Conservation (phyloP, 2,113 vertebrate species). For the Pseudorhombus dupliciocellatus region DNA sequence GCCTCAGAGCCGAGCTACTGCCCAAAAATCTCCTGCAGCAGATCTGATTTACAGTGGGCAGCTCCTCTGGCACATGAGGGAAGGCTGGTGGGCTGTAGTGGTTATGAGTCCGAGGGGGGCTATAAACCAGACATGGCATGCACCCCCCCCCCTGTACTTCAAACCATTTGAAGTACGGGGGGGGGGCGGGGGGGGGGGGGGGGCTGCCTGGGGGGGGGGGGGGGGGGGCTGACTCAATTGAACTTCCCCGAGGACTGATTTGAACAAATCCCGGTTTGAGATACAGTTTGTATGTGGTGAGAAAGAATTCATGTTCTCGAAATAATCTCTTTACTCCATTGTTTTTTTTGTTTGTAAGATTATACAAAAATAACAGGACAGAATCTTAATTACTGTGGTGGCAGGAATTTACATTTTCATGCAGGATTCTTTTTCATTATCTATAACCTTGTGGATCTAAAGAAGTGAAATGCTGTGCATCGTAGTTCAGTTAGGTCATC, state of each 20-base stretch:
- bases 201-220: too few relatives aligned
- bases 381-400: too few relatives aligned
- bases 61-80: slow-evolving; percentile 40
- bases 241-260: slow-evolving; percentile 23
- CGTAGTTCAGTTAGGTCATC: too few relatives aligned
- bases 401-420: too few relatives aligned
- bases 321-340: too few relatives aligned
- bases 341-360: too few relatives aligned
- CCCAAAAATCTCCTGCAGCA: slow-evolving; percentile 52
- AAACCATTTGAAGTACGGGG: slow-evolving; percentile 49
- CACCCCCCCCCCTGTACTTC: background rate
- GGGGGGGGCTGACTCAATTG: slow-evolving; percentile 17
- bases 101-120: slow-evolving; percentile 23
- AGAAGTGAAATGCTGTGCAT: too few relatives aligned
- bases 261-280: slow-evolving; percentile 41
- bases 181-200: too few relatives aligned
- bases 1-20: slow-evolving; percentile 43
- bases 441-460: too few relatives aligned
- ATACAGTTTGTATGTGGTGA: background rate
- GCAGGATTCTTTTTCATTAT: too few relatives aligned
- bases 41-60: slow-evolving; percentile 63
- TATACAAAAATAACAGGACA: too few relatives aligned
- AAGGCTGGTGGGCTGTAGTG: slow-evolving; percentile 21
- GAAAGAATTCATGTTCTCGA: background rate
- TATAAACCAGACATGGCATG: slow-evolving; percentile 37